phyloP scores from a whole-genome alignment of 2,888 invertebrate species.

The Unio delphinus region DNA sequence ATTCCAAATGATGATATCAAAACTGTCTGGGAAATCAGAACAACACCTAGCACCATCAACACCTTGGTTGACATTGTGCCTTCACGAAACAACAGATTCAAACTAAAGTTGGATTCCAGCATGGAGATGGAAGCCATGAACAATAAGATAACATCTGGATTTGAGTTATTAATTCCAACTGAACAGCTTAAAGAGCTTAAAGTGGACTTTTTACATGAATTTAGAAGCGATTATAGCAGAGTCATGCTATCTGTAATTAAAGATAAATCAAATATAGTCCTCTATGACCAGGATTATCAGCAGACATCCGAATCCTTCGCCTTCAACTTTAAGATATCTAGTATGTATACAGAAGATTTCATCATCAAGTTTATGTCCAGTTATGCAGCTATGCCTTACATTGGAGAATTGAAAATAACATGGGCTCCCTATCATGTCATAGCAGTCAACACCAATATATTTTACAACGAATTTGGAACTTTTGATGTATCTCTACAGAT shows the following conservation, averaged over 20 bases:
- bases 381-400: slow-evolving; percentile 38
- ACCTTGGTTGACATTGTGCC: slow-evolving; percentile 21
- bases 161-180: slow-evolving; percentile 39
- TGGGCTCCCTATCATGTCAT: slow-evolving; percentile 38
- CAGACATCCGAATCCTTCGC: slow-evolving; percentile 17
- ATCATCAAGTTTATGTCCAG: slow-evolving; percentile 24
- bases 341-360: slow-evolving; percentile 32
- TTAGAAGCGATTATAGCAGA: slow-evolving; percentile 26
- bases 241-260: slow-evolving; percentile 24
- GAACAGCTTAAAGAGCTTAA: slow-evolving; percentile 25
- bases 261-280: slow-evolving; percentile 32
- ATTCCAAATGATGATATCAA: slow-evolving; percentile 24
- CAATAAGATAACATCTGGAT: slow-evolving; percentile 18
- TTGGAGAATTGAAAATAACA: slow-evolving; percentile 25
- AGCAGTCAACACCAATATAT: slow-evolving; percentile 17
- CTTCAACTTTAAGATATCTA: slow-evolving; percentile 23
- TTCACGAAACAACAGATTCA: slow-evolving; percentile 22
- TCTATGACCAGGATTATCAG: slow-evolving; percentile 26
- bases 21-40: slow-evolving; percentile 21
- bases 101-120: slow-evolving; percentile 20
- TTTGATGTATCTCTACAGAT: slow-evolving; percentile 35
- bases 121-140: slow-evolving; percentile 13
- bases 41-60: slow-evolving; percentile 6
- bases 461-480: slow-evolving; percentile 26
- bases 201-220: slow-evolving; percentile 35